A percentile compares a stretch with the other conserved stretches of the same genome.
These are phyloP conservation scores for Hydropsyche tenuis DNA, from an alignment of 1,140 invertebrate species.

Conservation along the genomic window DNA sequence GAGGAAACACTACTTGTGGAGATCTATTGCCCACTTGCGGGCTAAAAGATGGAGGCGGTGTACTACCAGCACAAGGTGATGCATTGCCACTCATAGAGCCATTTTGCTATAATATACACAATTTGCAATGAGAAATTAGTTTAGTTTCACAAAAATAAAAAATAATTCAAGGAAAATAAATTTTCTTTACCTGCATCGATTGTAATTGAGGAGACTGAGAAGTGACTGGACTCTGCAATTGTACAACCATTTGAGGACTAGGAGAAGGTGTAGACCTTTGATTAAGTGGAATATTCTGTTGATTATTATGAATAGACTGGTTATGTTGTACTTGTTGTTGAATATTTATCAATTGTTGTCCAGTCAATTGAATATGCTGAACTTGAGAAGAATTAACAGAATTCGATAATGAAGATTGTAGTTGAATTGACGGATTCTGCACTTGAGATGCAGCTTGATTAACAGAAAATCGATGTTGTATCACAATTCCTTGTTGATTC, in stretches of 20 bases:
- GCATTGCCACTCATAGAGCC: slow-evolving; percentile 53
- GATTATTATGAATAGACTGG: slow-evolving; percentile 57
- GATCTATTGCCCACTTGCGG: slow-evolving; percentile 46
- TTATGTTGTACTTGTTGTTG: slow-evolving; percentile 59
- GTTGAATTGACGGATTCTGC: slow-evolving; percentile 47
- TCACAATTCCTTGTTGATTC: slow-evolving; percentile 32
- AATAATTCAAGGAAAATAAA: background rate
- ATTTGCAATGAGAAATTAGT: no score
- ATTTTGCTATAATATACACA: slow-evolving; percentile 51
- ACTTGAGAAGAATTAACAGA: slow-evolving; percentile 37
- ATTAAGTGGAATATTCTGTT: slow-evolving; percentile 55
- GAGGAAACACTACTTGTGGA: slow-evolving; percentile 54
- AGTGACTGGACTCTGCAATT: slow-evolving; percentile 60
- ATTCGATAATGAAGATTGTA: slow-evolving; percentile 43
- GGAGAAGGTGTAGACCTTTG: slow-evolving; percentile 58
- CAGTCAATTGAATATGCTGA: slow-evolving; percentile 56
- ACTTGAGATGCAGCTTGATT: slow-evolving; percentile 42
- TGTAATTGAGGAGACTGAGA: slow-evolving; percentile 62
- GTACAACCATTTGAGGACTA: slow-evolving; percentile 58
- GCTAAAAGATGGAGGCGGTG: slow-evolving; percentile 44
- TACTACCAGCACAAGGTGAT: slow-evolving; percentile 38
- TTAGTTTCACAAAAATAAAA: slow-evolving; percentile 28
- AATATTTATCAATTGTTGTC: slow-evolving; percentile 57
- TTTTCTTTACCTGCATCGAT: slow-evolving; percentile 53
- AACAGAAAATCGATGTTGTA: slow-evolving; percentile 22